phyloP scores from a whole-genome alignment of 1,140 invertebrate species.

The Phenacoccus solenopsis region DNA sequence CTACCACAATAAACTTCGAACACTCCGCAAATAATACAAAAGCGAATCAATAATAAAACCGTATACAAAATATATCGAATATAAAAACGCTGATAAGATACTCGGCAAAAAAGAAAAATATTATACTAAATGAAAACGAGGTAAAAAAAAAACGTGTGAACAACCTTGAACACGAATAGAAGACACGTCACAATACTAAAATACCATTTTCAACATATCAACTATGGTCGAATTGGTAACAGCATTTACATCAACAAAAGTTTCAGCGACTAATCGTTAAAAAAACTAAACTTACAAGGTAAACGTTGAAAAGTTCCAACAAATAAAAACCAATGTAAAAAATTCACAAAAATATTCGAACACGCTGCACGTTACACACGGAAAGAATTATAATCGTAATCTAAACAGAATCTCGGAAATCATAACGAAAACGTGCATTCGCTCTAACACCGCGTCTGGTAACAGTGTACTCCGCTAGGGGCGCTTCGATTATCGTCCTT shows the following conservation, averaged over 20 bases:
- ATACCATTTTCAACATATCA: no score
- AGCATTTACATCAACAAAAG: not conserved
- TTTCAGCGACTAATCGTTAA: not conserved
- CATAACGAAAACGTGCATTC: not conserved
- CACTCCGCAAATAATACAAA: no score
- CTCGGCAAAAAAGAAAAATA: no score
- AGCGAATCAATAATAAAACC: no score
- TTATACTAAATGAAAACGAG: not conserved
- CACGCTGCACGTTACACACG: not conserved
- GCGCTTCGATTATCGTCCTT: not conserved
- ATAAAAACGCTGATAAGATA: no score
- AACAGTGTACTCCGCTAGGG: not conserved
- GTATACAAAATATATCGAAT: no score
- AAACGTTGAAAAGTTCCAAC: no score
- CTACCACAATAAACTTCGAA: no score
- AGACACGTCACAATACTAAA: not conserved
- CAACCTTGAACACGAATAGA: not conserved
- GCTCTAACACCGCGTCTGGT: not conserved
- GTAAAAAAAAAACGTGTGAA: not conserved
- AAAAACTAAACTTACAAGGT: no score
- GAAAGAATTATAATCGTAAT: not conserved
- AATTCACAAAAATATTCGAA: not conserved
- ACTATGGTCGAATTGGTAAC: no score
- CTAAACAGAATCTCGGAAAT: not conserved
- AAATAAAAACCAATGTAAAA: not conserved